Evolutionary conservation across 2,888 invertebrate genomes (phyloP).

Genomic region (Shargacucullia verbasci): DNA sequence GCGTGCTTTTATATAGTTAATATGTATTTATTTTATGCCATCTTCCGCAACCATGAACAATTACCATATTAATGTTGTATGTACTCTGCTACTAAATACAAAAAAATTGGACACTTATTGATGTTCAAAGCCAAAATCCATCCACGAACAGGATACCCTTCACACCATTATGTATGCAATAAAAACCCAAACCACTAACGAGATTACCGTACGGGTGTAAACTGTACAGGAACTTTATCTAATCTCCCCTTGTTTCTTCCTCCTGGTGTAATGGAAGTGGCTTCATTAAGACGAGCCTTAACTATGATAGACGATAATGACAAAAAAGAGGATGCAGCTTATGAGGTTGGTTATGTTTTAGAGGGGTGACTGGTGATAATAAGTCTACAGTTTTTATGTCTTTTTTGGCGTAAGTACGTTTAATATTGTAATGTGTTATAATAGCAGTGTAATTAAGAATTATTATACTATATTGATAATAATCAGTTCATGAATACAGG

Average conservation of each 20-base stretch:
- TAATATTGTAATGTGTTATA: conserved; percentile 14
- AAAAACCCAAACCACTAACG: conserved; percentile 62
- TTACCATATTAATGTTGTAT: no score
- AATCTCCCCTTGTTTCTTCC: conserved; percentile 77
- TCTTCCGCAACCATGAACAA: no score
- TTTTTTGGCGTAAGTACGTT: conserved; percentile 2
- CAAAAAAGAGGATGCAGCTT: conserved; percentile 59
- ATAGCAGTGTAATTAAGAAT: neutral
- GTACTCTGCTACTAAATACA: no score
- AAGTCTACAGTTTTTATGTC: conserved; percentile 15
- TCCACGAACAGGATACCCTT: neutral
- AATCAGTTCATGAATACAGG: no score
- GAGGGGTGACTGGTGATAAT: conserved; percentile 21
- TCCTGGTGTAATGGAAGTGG: conserved; percentile 61
- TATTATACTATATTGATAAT: no score
- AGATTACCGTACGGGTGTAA: conserved; percentile 65
- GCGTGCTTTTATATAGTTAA: no score
- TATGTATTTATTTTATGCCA: no score
- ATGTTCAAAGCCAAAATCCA: conserved; percentile 24
- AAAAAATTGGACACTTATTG: no score
- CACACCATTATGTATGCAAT: conserved; percentile 15
- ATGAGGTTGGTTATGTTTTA: conserved; percentile 47
- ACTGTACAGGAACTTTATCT: conserved; percentile 68
- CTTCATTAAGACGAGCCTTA: conserved; percentile 60
- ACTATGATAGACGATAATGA: conserved; percentile 67